Evolutionary conservation across 2,888 invertebrate species (phyloP).

Genomic region (Epinotia nisella): DNA sequence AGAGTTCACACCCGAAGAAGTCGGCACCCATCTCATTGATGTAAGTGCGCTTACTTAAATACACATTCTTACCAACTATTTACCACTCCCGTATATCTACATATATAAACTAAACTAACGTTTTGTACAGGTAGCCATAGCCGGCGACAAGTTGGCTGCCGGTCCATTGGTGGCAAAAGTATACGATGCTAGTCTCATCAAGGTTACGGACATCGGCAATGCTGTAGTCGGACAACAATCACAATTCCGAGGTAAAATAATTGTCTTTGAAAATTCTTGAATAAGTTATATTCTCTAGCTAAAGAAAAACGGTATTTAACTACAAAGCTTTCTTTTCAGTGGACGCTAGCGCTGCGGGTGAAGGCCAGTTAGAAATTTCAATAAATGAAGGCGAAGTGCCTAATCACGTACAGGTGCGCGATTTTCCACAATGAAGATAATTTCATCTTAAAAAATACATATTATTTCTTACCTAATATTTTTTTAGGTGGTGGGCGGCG

Average conservation of each 20-base stretch:
- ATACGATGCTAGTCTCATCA: slow-evolving; percentile 96
- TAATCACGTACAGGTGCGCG: slow-evolving; percentile 93
- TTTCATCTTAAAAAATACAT: not conserved
- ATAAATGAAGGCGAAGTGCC: slow-evolving; percentile 99
- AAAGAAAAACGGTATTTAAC: slow-evolving; percentile 3
- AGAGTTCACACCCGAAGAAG: slow-evolving; percentile 96
- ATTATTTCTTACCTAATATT: not conserved
- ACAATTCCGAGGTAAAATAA: slow-evolving; percentile 93
- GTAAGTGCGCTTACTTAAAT: slow-evolving; percentile 76
- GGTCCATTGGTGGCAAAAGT: slow-evolving; percentile 97
- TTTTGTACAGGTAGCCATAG: slow-evolving; percentile 86
- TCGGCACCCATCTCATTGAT: slow-evolving; percentile 97
- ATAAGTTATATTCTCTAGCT: not conserved
- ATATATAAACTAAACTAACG: not conserved
- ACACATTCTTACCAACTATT: not conserved
- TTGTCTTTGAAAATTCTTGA: not conserved
- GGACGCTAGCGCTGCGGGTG: slow-evolving; percentile 99
- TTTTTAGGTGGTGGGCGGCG: slow-evolving; percentile 94
- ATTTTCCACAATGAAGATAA: slow-evolving; percentile 20
- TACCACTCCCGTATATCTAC: not conserved
- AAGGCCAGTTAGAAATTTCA: slow-evolving; percentile 99
- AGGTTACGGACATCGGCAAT: slow-evolving; percentile 96
- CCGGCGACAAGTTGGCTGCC: slow-evolving; percentile 94
- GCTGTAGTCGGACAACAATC: slow-evolving; percentile 98
- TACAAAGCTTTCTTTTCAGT: slow-evolving; percentile 86